Evolutionary conservation across 1,140 invertebrate genomes (phyloP), one percentile per base, ranked within the genome.

Genomic region (Drosophila carrolli): DNA sequence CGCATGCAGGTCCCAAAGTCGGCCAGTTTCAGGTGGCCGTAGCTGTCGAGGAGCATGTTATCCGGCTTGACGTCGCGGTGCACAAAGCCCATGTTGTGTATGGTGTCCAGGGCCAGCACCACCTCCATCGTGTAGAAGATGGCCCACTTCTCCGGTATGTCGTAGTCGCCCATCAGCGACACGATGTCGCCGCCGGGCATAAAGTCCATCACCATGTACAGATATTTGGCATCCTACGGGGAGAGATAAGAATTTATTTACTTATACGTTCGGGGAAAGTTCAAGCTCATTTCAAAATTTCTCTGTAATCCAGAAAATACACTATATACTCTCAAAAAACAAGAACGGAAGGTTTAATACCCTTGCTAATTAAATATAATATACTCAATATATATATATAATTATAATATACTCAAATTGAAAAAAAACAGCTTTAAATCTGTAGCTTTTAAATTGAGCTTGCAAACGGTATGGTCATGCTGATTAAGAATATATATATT

Each of bases 161-260:
- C 99, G 93, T 99, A 99, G 92, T 99, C 98, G 50, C 97, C 97
- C 98, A 99, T 99, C 23, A 99, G 94, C 92, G 98, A 99, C 35
- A 99, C 98, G 47, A 99, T 95, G 94, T 99, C 99, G 53, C 99
- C 99, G 75, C 99, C 97, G 43, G 99, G 98, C 98, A 99, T 99
- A 90, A 99, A 99, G 93, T 99, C 99, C 99, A 99, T 99, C 2
- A 99, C 98, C 99, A 99, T 99, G 91, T 99, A 99, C 14, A 99
- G 94, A 93, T 98, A 99, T 93, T 98, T 98, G 58, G 95, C 94
- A 93, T 98, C 97, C 95, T 98, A 98, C 93, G 99, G 99, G 40
- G 98, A 46, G 3, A 16, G 7, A 32, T 7, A 32, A 32, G 8
- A 32, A 32, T 8, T 32, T 8, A 32, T 8, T 32, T 8, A 32